Percentiles rank a stretch among this genome's conserved stretches.
Evolutionary conservation across 2,888 invertebrate genomes (phyloP).

Genomic region (Brachynemurus nebulosus): DNA sequence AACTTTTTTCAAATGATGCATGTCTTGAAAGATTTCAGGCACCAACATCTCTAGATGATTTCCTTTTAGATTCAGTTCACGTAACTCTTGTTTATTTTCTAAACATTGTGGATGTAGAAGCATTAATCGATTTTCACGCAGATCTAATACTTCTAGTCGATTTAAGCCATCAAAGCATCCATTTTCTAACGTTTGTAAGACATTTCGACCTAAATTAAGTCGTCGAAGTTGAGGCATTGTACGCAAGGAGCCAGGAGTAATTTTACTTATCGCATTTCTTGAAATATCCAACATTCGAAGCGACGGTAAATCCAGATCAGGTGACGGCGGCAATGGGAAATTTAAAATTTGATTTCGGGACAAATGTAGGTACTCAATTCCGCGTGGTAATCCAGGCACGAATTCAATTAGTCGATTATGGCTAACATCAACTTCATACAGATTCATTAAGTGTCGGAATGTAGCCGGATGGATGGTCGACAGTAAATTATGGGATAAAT

Average conservation of each 20-base stretch:
- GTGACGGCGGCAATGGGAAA: conserved; percentile 49
- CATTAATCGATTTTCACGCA: conserved; percentile 58
- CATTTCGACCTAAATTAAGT: conserved; percentile 59
- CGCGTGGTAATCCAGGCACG: conserved; percentile 63
- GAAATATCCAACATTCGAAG: conserved; percentile 61
- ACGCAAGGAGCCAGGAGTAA: conserved; percentile 49
- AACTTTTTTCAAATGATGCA: conserved; percentile 44
- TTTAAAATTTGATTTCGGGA: conserved; percentile 54
- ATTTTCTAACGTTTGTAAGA: conserved; percentile 52
- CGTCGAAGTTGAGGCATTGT: conserved; percentile 51
- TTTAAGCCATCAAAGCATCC: conserved; percentile 54
- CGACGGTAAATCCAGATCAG: conserved; percentile 56
- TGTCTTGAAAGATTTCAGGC: conserved; percentile 52
- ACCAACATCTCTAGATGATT: conserved; percentile 61
- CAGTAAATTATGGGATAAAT: conserved; percentile 63
- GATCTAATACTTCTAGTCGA: conserved; percentile 56
- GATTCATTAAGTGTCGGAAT: conserved; percentile 54
- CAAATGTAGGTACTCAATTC: conserved; percentile 59
- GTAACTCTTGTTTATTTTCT: conserved; percentile 44
- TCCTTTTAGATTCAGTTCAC: conserved; percentile 58
- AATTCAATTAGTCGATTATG: conserved; percentile 58
- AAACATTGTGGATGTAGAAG: conserved; percentile 52
- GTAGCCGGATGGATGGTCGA: conserved; percentile 59
- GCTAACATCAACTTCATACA: conserved; percentile 68
- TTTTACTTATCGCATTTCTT: conserved; percentile 55